Percentiles rank a stretch among this genome's conserved stretches.
These are phyloP conservation scores for Drosophila guanche DNA, from an alignment of 1,140 invertebrate genomes.

Conservation along the genomic window DNA sequence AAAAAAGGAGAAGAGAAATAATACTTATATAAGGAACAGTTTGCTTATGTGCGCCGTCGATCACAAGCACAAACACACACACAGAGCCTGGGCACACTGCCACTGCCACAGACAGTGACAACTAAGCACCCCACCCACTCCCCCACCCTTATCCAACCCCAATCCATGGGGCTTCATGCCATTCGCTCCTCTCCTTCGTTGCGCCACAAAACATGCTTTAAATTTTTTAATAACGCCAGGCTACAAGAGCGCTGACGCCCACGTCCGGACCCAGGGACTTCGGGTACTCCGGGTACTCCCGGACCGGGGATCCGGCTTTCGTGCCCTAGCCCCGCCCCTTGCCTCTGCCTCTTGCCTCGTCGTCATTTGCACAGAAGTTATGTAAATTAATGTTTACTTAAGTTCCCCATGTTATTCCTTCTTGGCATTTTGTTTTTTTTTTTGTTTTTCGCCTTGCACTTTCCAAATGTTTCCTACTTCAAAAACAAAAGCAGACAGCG, in stretches of 20 bases:
- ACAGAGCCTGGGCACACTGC: constrained; percentile 35
- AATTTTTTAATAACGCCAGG: constrained; percentile 83
- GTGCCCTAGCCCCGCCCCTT: constrained; percentile 45
- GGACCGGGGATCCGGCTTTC: constrained; percentile 68
- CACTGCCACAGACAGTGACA: constrained; percentile 60
- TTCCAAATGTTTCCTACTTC: constrained; percentile 77
- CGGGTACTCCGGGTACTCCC: not conserved
- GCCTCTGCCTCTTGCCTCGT: constrained; percentile 29
- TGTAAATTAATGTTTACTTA: constrained; percentile 84
- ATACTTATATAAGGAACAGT: constrained; percentile 11
- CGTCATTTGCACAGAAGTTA: constrained; percentile 82
- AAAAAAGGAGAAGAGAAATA: constrained; percentile 30
- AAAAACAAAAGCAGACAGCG: constrained; percentile 75
- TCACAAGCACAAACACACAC: constrained; percentile 64
- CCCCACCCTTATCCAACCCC: constrained; percentile 4
- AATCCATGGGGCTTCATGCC: not conserved
- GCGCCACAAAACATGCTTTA: constrained; percentile 83
- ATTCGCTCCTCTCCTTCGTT: constrained; percentile 13
- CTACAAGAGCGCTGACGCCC: constrained; percentile 79
- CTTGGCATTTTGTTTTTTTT: constrained; percentile 46
- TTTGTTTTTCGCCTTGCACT: constrained; percentile 61
- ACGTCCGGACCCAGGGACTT: constrained; percentile 51
- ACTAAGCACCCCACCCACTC: constrained; percentile 67
- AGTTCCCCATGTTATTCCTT: constrained; percentile 83
- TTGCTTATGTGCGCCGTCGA: constrained; percentile 72